These are phyloP conservation scores for Aviceda subcristata DNA, from an alignment of 2,113 vertebrate genomes.

Conservation along the genomic window DNA sequence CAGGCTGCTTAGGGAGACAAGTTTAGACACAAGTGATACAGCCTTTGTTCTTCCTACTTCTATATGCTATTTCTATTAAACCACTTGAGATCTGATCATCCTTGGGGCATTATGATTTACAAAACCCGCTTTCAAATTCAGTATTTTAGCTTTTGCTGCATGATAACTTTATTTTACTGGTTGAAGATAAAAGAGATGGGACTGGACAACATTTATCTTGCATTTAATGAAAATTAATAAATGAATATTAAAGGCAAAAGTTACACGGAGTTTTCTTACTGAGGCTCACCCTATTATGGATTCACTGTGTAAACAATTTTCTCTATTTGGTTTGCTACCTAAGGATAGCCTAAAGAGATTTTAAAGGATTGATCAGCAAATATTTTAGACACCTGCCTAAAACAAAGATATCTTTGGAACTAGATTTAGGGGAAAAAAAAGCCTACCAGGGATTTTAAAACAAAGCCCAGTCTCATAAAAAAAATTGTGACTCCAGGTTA, in stretches of 20 bases:
- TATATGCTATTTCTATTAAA: not conserved
- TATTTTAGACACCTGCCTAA: not conserved
- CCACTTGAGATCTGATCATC: not conserved
- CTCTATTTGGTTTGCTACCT: not conserved
- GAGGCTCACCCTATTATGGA: not conserved
- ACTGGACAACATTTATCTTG: not conserved
- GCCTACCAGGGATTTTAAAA: not conserved
- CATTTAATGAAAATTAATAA: not conserved
- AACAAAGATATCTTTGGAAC: not conserved
- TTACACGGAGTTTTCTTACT: not conserved
- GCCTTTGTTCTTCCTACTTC: not conserved
- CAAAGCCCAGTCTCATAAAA: not conserved
- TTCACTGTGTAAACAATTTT: not conserved
- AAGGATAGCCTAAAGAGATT: not conserved
- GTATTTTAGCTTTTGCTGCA: not conserved
- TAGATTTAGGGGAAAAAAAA: not conserved
- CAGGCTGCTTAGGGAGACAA: not conserved
- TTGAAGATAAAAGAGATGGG: not conserved
- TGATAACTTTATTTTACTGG: not conserved
- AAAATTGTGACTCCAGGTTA: not conserved
- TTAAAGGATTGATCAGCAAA: not conserved
- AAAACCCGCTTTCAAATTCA: not conserved
- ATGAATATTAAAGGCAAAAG: not conserved
- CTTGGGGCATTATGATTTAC: not conserved
- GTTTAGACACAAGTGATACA: not conserved